These are phyloP conservation scores for Salvelinus sp. DNA, from an alignment of 2,113 vertebrate species.

Conservation along the genomic window DNA sequence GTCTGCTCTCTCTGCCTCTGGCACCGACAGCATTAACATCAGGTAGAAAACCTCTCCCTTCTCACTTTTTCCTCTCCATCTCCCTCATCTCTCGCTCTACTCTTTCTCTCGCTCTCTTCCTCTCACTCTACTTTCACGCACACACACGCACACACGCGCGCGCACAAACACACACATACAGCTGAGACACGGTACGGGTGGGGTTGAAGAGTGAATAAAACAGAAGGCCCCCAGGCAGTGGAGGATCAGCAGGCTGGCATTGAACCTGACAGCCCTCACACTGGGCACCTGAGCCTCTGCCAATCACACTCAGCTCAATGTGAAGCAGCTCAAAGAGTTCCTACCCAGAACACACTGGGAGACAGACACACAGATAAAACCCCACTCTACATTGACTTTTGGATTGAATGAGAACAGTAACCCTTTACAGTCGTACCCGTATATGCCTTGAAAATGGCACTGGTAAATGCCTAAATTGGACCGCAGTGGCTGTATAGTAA, in stretches of 20 bases:
- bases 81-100: background rate
- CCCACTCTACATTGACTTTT: conserved; percentile 50
- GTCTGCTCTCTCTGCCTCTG: conserved; percentile 49
- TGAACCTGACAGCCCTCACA: conserved; percentile 30
- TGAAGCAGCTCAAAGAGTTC: conserved; percentile 6
- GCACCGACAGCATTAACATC: conserved; percentile 31
- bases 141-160: conserved; percentile 11
- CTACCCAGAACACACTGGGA: conserved; percentile 9
- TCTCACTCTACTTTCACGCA: conserved; percentile 3
- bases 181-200: background rate
- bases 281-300: conserved; percentile 15
- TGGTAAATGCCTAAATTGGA: too few species aligned
- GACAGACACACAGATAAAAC: conserved; percentile 46
- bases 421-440: too few species aligned
- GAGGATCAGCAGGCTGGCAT: conserved; percentile 34
- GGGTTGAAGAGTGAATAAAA: conserved; percentile 11
- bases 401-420: conserved; percentile 41
- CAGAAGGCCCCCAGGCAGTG: conserved; percentile 3
- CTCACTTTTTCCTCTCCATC: background rate
- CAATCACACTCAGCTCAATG: conserved; percentile 37
- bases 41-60: background rate
- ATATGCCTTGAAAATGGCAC: too few species aligned
- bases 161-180: too few species aligned
- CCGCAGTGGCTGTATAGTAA: too few species aligned
- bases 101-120: background rate